These are phyloP conservation scores for Psittacula derbiana DNA, from an alignment of 2,797 vertebrate genomes.

Conservation along the genomic window DNA sequence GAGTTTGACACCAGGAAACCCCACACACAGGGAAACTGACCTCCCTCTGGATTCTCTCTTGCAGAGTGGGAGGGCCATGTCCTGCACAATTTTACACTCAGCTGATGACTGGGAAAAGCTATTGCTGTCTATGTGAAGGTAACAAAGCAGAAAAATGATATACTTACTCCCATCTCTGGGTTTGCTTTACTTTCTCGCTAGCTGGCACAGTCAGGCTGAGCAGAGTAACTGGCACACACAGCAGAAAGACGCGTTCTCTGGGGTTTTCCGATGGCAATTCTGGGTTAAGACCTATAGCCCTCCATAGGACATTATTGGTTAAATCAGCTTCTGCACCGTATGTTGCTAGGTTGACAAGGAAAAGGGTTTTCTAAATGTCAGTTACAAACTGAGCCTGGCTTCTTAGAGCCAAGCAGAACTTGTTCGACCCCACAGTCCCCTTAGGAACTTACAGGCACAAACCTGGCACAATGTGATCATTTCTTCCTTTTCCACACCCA, in stretches of 20 bases:
- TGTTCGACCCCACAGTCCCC: background rate
- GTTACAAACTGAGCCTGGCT: background rate
- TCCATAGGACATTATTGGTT: background rate
- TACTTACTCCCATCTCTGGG: background rate
- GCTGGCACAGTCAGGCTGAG: background rate
- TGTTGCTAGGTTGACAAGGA: background rate
- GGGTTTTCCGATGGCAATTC: background rate
- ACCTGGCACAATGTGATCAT: background rate
- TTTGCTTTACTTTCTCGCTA: background rate
- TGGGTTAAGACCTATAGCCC: background rate
- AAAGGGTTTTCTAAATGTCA: background rate
- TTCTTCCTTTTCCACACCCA: background rate
- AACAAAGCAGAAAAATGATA: background rate
- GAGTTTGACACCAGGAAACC: background rate
- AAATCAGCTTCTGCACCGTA: background rate
- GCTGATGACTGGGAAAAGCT: background rate
- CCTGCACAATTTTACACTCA: background rate
- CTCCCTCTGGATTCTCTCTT: background rate
- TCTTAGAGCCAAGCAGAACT: background rate
- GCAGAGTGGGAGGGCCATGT: background rate
- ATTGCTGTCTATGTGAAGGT: background rate
- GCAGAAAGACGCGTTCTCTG: background rate
- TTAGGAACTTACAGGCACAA: background rate
- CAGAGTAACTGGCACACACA: rapidly evolving
- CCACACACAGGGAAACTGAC: background rate